Base-by-base conservation (phyloP, 2,888 invertebrate genomes). In the Caenorhabditis sinica region DNA sequence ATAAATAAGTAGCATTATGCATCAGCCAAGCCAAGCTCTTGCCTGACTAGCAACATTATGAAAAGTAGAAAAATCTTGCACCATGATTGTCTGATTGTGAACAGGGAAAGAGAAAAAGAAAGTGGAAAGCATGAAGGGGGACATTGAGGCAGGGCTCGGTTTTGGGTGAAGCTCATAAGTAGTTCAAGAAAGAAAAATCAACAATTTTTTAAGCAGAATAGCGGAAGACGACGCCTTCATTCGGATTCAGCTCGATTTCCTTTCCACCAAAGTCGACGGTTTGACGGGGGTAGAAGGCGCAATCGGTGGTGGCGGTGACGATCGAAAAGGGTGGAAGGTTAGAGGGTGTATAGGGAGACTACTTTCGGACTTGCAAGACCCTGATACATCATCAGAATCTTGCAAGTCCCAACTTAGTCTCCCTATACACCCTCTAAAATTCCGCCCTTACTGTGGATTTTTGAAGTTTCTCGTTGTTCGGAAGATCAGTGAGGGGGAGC, bases 211-310 rank as follows among this genome's bases (percentile, higher is more conserved):
- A 87, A 11, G 86, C 84, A 15, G 84, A 51, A 60, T 88, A 89
- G 17, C 86, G 82, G 83, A 91, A 89, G 13, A 91, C 88, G 68
- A 91, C 82, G 11, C 89, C 91, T 76, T 91, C 83, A 43, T 91
- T 88, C 4, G 89, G 82, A 33, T 87, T 86, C 28, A 91, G 73
- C 25, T 79, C 63, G 43, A 91, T 85, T 30, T 76, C 75, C 40
- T 88, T 84, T 2, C 75, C 40, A 4, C 87, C 77, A 53, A 91
- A 72, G 60, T 90, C 88, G 23, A 90, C 72, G 33, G 65, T 71
- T 49, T 87, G 81, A 15, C 88, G 85, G 13, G 85, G 56, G 28
- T 76, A 71, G 77, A 68, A 91, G 11, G 66, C 76, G 45, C 87
- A 85, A 33, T 87, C 87, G 3, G 90, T 89, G 11, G 86, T 89